These are phyloP conservation scores for Drepanosiphum platanoidis DNA, from an alignment of 2,888 invertebrate species.

Conservation along the genomic window DNA sequence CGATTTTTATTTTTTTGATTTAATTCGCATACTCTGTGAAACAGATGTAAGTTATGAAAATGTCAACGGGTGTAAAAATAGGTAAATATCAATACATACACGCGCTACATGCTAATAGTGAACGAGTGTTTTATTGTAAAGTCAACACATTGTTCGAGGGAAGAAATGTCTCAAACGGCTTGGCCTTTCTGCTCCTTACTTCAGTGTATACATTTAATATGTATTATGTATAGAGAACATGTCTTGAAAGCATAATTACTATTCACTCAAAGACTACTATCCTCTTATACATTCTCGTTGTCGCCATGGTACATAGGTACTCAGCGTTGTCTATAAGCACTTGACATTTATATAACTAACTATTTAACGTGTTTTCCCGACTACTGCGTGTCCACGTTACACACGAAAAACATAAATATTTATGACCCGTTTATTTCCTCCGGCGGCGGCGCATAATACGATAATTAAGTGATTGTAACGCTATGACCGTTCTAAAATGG, in stretches of 20 bases:
- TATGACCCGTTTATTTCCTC: slow-evolving; percentile 16
- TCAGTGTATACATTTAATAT: no score
- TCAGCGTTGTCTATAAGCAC: neutral
- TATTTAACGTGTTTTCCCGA: neutral
- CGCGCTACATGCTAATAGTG: no score
- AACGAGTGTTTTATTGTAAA: neutral
- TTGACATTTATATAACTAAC: slow-evolving; percentile 11
- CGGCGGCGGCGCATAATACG: neutral
- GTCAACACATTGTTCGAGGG: neutral
- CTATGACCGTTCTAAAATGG: neutral
- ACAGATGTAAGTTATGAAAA: no score
- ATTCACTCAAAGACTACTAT: neutral
- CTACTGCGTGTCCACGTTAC: neutral
- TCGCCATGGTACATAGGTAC: neutral
- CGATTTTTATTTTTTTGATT: no score
- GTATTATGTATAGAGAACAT: no score
- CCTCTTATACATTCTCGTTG: neutral
- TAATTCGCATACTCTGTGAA: no score
- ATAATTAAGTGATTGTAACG: neutral
- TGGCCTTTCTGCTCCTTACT: neutral
- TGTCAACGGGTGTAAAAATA: no score
- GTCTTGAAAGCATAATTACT: neutral
- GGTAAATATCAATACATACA: no score
- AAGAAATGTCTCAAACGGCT: neutral
- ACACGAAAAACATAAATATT: slow-evolving; percentile 23